These are phyloP conservation scores for Oxyura jamaicensis DNA, from an alignment of 2,113 vertebrate genomes.

Conservation along the genomic window DNA sequence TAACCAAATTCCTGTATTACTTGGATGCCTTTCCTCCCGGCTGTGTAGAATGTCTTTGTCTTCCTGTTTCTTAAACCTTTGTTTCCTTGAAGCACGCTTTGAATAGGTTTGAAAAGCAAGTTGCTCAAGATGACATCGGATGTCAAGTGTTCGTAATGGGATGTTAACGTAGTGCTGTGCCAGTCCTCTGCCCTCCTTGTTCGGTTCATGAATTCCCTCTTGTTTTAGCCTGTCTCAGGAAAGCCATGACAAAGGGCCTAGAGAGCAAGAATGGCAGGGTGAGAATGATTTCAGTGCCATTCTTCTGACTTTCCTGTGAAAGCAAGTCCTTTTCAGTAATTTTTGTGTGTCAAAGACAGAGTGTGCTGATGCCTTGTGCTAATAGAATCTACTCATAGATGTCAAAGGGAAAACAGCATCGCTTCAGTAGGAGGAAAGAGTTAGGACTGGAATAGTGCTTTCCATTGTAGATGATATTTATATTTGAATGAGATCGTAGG, in stretches of 20 bases:
- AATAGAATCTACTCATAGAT: neutral
- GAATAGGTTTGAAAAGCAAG: neutral
- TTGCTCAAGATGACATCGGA: neutral
- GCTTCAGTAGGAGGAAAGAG: neutral
- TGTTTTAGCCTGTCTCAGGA: neutral
- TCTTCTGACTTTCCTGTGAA: neutral
- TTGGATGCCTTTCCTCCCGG: neutral
- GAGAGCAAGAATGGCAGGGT: neutral
- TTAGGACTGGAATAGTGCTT: neutral
- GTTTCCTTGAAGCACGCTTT: neutral
- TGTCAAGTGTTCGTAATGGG: neutral
- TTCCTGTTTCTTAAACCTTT: neutral
- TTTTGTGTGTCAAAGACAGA: neutral
- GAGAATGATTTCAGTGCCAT: neutral
- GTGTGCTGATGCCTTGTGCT: neutral
- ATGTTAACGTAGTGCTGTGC: neutral
- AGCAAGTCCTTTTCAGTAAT: neutral
- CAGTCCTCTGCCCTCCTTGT: neutral
- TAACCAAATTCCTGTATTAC: neutral
- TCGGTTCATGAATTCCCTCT: neutral
- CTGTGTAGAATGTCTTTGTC: conserved; percentile 13
- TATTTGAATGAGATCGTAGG: neutral
- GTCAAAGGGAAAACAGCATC: neutral
- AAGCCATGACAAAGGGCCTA: neutral
- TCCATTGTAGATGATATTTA: neutral